Base-by-base conservation (phyloP, 2,888 invertebrate species). In the Lumbricus terrestris region DNA sequence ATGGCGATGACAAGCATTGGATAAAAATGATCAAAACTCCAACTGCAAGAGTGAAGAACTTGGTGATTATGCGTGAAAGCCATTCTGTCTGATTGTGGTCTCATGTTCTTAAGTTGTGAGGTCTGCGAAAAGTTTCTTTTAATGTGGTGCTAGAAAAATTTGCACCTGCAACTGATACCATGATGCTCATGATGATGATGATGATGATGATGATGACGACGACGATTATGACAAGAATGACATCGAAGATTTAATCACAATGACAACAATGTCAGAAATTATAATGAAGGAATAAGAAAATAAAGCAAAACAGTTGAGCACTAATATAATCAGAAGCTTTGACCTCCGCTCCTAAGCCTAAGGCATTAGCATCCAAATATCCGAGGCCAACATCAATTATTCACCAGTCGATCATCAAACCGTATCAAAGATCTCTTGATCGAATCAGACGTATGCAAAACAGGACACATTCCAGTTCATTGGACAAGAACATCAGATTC, bases 181-280 rank as follows among this genome's bases (percentile, higher is more conserved):
- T 69, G 69, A 69, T 69, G 69, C 23, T 54, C 16, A 47, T 47
- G 5, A 47, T 47, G n/a, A n/a, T n/a, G n/a, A n/a, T n/a, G n/a
- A n/a, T n/a, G n/a, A n/a, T n/a, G n/a, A n/a, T n/a, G n/a, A n/a
- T n/a, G n/a, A n/a, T n/a, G n/a, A n/a, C n/a, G 47, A 47, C 23
- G 47, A 47, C 23, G 8, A 23, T 23, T 23, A 23, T 47, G 5
- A 47, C 18, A 35, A 18, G 38, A n/a, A n/a, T n/a, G n/a, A n/a
- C n/a, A n/a, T n/a, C n/a, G n/a, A 47, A 11, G 35, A 47, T n/a
- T 40, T 88, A 90, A 40, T 47, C 82, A 40, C 83, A 90, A 40
- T 38, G 16, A 33, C 83, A 29, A 38, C 83, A 90, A 33, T 38
- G 40, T 16, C 35, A 85, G 33, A 5, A 88, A 83, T 90, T 4